Conservation (phyloP, 2,888 invertebrate species). For the Peribatodes rhomboidaria region DNA sequence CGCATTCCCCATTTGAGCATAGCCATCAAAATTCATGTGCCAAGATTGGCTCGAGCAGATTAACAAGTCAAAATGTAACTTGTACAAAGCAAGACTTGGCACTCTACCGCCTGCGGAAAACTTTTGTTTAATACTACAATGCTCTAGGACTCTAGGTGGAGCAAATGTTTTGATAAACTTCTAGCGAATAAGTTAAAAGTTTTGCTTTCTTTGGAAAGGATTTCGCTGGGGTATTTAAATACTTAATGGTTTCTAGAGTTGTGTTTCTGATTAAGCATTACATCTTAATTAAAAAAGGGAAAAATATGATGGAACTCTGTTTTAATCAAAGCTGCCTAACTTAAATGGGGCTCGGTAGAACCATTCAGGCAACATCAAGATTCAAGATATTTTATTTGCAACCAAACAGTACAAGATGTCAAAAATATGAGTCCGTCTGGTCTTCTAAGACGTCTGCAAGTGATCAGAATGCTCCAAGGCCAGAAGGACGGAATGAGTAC, state of each 20-base stretch:
- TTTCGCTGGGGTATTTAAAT: not conserved
- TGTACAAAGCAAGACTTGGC: slow-evolving; percentile 43
- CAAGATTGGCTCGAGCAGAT: slow-evolving; percentile 42
- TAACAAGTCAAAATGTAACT: slow-evolving; percentile 47
- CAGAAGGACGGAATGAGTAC: no score
- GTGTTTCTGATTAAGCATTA: not conserved
- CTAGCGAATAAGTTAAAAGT: slow-evolving; percentile 41
- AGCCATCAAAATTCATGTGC: slow-evolving; percentile 43
- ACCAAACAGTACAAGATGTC: no score
- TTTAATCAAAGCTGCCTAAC: no score
- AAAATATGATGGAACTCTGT: no score
- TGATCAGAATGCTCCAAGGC: no score
- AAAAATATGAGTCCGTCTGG: no score
- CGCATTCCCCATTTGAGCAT: slow-evolving; percentile 8
- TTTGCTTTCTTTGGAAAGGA: slow-evolving; percentile 31
- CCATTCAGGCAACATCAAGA: no score
- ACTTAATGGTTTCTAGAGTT: no score
- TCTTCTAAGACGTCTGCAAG: no score
- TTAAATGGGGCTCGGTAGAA: no score
- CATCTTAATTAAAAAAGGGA: not conserved
- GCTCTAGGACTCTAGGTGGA: slow-evolving; percentile 2
- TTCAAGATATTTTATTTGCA: no score
- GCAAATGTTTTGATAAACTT: slow-evolving; percentile 41
- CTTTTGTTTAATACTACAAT: slow-evolving; percentile 33
- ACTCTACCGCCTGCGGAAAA: slow-evolving; percentile 10